A percentile compares a stretch with the other conserved stretches of the same genome.
These are phyloP conservation scores for Notiomystis cincta DNA, from an alignment of 2,113 vertebrate species.

Conservation along the genomic window DNA sequence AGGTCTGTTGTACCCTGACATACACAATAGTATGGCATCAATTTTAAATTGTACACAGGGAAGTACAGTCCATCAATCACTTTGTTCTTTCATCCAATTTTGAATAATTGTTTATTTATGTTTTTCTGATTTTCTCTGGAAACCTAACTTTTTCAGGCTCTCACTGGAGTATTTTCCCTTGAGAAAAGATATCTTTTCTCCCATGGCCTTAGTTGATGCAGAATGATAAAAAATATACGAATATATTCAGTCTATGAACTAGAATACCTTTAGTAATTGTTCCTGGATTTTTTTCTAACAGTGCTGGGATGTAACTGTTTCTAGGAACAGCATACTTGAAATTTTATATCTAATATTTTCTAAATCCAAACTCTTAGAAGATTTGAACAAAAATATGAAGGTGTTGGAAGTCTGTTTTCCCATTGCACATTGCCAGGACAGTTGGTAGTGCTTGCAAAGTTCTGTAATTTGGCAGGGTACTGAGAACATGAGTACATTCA, in stretches of 20 bases:
- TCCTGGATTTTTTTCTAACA: not conserved
- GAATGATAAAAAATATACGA: not conserved
- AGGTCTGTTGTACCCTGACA: constrained; percentile 20
- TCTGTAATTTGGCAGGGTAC: not conserved
- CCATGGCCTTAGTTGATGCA: not conserved
- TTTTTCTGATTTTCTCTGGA: not conserved
- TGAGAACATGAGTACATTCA: not conserved
- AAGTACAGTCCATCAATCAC: not conserved
- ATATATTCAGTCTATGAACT: not conserved
- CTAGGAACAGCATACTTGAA: not conserved
- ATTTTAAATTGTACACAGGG: not conserved
- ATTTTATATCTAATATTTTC: not conserved
- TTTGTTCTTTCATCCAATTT: not conserved
- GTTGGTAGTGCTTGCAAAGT: not conserved
- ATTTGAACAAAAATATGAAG: not conserved
- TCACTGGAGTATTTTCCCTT: not conserved
- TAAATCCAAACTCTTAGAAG: not conserved
- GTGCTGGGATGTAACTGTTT: not conserved
- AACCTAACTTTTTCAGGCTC: not conserved
- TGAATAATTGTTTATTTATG: constrained; percentile 22
- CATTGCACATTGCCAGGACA: not conserved
- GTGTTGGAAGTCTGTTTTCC: not conserved
- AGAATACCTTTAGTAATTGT: not conserved
- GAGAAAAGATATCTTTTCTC: not conserved
- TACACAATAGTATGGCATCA: not conserved